Evolutionary conservation across 2,113 vertebrate species (phyloP).

Genomic region (Isurus oxyrinchus): DNA sequence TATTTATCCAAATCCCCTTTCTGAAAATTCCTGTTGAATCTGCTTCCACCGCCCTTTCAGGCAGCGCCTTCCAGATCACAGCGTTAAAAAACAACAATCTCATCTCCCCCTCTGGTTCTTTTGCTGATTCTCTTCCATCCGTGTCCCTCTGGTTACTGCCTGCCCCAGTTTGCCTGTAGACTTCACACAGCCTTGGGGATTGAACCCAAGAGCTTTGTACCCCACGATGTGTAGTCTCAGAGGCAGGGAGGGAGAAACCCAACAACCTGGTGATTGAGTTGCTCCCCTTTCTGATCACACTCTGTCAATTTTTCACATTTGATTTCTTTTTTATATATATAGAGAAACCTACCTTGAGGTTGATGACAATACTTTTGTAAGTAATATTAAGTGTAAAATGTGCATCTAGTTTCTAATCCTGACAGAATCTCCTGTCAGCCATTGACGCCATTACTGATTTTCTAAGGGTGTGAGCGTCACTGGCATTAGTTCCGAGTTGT

Average conservation of each 20-base stretch:
- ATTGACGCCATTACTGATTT: not conserved
- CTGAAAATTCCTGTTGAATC: not conserved
- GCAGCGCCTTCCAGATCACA: not conserved
- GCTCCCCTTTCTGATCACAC: constrained; percentile 65
- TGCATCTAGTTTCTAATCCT: not conserved
- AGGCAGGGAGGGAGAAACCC: constrained; percentile 56
- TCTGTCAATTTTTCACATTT: constrained; percentile 54
- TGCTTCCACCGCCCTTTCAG: not conserved
- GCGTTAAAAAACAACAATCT: not conserved
- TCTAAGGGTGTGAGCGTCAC: not conserved
- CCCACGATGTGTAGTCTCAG: constrained; percentile 66
- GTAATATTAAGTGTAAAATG: not conserved
- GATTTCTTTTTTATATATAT: not conserved
- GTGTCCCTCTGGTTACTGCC: not conserved
- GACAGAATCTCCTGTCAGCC: not conserved
- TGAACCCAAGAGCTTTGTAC: constrained; percentile 63
- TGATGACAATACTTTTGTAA: not conserved
- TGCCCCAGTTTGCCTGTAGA: no score
- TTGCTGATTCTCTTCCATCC: not conserved
- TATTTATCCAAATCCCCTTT: no score
- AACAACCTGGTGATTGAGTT: constrained; percentile 65
- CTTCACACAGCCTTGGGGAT: constrained; percentile 53
- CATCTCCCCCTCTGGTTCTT: not conserved
- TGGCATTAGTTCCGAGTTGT: no score
- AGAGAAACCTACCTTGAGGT: not conserved